A percentile compares a stretch with the other conserved stretches of the same genome.
Conservation (phyloP, 37 sponge, comb jelly and placozoan species). For the Diacarnus erythraeanus region DNA sequence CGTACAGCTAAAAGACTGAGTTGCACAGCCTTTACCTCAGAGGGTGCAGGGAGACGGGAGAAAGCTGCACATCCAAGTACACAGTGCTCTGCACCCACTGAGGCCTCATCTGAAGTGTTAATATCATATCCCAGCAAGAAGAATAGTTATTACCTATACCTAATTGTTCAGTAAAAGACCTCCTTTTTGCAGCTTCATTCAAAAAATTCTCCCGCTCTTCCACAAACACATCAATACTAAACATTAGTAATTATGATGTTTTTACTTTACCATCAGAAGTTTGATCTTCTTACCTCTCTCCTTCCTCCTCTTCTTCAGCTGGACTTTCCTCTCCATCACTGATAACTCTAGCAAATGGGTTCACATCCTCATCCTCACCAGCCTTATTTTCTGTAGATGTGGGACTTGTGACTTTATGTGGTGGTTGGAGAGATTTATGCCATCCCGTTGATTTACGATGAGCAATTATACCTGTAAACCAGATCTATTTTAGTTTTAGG, state of each 20-base stretch:
- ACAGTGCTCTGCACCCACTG: slow-evolving; percentile 47
- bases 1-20: slow-evolving; percentile 71
- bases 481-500: slow-evolving; percentile 2
- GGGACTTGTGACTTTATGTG: background rate
- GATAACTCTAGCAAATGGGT: background rate
- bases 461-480: background rate
- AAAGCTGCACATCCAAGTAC: slow-evolving; percentile 46
- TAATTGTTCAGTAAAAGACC: background rate
- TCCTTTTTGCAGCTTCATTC: background rate
- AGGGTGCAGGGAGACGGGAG: slow-evolving; percentile 16
- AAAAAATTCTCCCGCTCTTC: slow-evolving; percentile 12
- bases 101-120: slow-evolving; percentile 19
- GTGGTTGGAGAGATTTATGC: background rate
- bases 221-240: background rate
- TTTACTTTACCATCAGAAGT: background rate
- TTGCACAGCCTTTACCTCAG: slow-evolving; percentile 45
- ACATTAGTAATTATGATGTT: background rate
- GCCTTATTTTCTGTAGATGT: background rate
- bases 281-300: background rate
- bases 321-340: slow-evolving; percentile 11
- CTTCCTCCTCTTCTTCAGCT: slow-evolving; percentile 7
- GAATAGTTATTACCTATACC: background rate
- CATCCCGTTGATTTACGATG: background rate
- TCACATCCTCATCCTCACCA: background rate
- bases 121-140: background rate